Percentiles rank a stretch among this genome's conserved stretches.
These are phyloP conservation scores for Nemapogon koenigi DNA, from an alignment of 2,888 invertebrate species.

Conservation along the genomic window DNA sequence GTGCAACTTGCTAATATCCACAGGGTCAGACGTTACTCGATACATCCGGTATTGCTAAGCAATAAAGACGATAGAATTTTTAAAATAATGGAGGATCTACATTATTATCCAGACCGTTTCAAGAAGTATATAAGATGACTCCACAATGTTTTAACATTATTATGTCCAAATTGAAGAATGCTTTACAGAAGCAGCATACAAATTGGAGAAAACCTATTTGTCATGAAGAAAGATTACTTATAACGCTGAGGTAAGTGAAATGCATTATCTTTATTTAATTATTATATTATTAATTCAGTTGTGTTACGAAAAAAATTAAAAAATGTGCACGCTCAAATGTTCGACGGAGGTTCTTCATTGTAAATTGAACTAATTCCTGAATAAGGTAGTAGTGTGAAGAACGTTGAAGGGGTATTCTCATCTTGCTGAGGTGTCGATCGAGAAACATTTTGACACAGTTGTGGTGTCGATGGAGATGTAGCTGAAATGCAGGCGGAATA, in stretches of 20 bases:
- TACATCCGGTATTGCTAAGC: constrained; percentile 1
- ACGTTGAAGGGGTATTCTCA: constrained; percentile 4
- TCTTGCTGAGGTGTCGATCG: constrained; percentile 3
- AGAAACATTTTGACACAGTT: constrained; percentile 10
- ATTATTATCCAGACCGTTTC: constrained; percentile 9
- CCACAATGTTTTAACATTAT: constrained; percentile 7
- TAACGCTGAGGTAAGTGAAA: constrained; percentile 9
- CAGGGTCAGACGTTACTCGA: constrained; percentile 6
- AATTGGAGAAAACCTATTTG: constrained; percentile 8
- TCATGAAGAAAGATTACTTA: constrained; percentile 11
- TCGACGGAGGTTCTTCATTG: constrained; percentile 7
- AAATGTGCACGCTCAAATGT: constrained; percentile 5
- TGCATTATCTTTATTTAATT: constrained; percentile 8
- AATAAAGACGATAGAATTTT: constrained; percentile 4
- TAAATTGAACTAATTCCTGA: constrained; percentile 5
- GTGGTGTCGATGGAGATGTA: constrained; percentile 6
- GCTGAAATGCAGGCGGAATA: constrained; percentile 10
- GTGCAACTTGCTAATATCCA: constrained; percentile 7
- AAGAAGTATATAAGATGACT: constrained; percentile 7
- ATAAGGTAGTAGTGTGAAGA: background rate
- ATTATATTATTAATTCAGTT: constrained; percentile 7
- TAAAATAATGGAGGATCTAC: constrained; percentile 11
- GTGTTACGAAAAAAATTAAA: constrained; percentile 8
- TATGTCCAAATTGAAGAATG: constrained; percentile 4
- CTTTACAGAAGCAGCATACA: constrained; percentile 6